Conservation (phyloP, 2,113 vertebrate genomes). For the Trinectes maculatus region DNA sequence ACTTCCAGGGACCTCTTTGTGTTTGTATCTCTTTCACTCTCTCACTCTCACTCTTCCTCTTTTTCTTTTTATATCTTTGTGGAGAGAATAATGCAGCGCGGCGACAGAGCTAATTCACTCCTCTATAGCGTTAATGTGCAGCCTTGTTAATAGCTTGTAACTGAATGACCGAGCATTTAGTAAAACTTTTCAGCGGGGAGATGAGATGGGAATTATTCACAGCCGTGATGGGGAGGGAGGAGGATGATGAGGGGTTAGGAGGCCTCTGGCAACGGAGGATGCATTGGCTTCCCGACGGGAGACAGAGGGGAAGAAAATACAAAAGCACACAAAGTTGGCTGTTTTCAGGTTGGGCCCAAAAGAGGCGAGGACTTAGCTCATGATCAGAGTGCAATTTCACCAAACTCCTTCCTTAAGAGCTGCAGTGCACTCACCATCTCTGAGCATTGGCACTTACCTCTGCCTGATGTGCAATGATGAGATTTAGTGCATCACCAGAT, state of each 20-base stretch:
- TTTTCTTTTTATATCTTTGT: slow-evolving; percentile 38
- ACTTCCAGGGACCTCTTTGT: slow-evolving; percentile 61
- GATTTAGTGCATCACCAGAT: slow-evolving; percentile 6
- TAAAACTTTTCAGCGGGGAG: slow-evolving; percentile 32
- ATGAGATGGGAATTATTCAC: slow-evolving; percentile 42
- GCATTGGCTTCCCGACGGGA: slow-evolving; percentile 51
- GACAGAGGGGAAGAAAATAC: slow-evolving; percentile 43
- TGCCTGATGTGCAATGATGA: neutral
- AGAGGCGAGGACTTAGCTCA: slow-evolving; percentile 72
- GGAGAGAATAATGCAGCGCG: slow-evolving; percentile 49
- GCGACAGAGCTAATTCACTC: slow-evolving; percentile 51
- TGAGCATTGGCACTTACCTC: slow-evolving; percentile 26
- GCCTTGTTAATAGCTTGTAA: slow-evolving; percentile 64
- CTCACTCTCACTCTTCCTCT: slow-evolving; percentile 6
- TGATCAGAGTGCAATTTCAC: slow-evolving; percentile 71
- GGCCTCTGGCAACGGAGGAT: slow-evolving; percentile 32
- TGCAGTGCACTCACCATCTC: slow-evolving; percentile 32
- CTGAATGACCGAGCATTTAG: slow-evolving; percentile 62
- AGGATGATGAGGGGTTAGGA: slow-evolving; percentile 25
- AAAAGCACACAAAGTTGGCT: slow-evolving; percentile 59
- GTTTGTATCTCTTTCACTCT: slow-evolving; percentile 39
- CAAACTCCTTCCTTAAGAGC: slow-evolving; percentile 49
- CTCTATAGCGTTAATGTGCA: slow-evolving; percentile 60
- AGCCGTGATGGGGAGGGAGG: slow-evolving; percentile 24
- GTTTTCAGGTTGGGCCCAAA: slow-evolving; percentile 58